Evolutionary conservation across 2,113 vertebrate species (phyloP), one percentile per base, ranked within the genome.

Genomic region (Trematomus loennbergii): DNA sequence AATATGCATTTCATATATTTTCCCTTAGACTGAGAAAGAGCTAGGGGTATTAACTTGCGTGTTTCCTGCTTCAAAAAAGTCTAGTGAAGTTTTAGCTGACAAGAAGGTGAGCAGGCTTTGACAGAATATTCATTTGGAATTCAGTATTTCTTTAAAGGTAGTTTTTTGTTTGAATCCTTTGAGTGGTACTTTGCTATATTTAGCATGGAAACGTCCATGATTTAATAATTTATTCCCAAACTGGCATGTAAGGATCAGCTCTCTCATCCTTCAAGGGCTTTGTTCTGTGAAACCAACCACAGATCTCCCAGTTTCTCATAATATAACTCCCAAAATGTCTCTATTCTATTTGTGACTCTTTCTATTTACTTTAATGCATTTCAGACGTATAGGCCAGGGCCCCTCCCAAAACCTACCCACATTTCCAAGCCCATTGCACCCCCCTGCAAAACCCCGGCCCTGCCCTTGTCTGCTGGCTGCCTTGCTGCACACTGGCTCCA

Each of bases 331-430:
- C 87, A 87, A 84, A 93, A 90, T 65, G 46, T 84, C 84, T 88
- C 89, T 72, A 83, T 78, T 88, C 93, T 95, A 93, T 96, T 96
- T 93, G 93, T 81, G 90, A 93, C 95, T 81, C 79, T 91, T 45
- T 76, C 64, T 90, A 88, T 94, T 95, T 96, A 93, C 91, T 95
- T 89, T 45, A 81, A 88, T 76, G 75, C 75, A 94, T 95, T 93
- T 87, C 81, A 93, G 82, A 90, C 75, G 45, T 53, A 92, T 87
- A 83, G 87, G 72, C 74, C 80, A 71, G 83, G 78, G 82, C 83
- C 90, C 85, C 92, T 95, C 93, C 92, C 90, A 86, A 50, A 90
- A 82, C 66, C 83, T 83, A 43, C 78, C 90, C 90, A 55, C 86
- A 90, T 88, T 90, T 87, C 80, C 79, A 61, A 82, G 77, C 72